Percentiles rank a stretch among this genome's conserved stretches.
phyloP scores from a whole-genome alignment of 2,113 vertebrate species.

The Vulpes lagopus region DNA sequence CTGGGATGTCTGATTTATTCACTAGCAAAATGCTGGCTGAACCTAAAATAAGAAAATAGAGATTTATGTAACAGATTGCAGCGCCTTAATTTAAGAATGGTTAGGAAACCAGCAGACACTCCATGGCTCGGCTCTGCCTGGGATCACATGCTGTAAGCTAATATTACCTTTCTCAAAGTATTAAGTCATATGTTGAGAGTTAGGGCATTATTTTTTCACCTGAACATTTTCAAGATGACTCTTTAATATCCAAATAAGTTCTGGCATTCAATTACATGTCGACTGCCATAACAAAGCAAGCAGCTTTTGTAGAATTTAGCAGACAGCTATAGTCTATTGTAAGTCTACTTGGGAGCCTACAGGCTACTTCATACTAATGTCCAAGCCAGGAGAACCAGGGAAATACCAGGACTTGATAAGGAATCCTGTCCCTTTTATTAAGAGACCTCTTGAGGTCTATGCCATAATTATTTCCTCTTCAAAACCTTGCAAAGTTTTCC shows the following conservation, averaged over 20 bases:
- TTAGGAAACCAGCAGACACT: conserved; percentile 75
- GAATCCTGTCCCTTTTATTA: conserved; percentile 21
- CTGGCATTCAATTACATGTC: conserved; percentile 40
- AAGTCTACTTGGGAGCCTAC: background rate
- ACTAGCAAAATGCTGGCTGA: conserved; percentile 81
- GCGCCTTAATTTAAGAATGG: conserved; percentile 82
- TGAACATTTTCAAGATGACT: conserved; percentile 69
- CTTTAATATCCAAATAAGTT: conserved; percentile 54
- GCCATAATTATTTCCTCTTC: background rate
- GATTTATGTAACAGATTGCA: conserved; percentile 83
- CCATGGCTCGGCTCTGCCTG: conserved; percentile 39
- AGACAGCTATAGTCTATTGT: background rate
- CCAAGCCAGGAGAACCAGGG: background rate
- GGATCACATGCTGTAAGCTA: conserved; percentile 62
- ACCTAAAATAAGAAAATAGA: conserved; percentile 83
- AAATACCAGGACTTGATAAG: background rate
- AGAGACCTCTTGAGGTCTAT: background rate
- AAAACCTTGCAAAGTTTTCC: background rate
- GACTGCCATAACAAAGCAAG: conserved; percentile 30
- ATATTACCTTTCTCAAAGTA: conserved; percentile 66
- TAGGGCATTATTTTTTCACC: conserved; percentile 60
- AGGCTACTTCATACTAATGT: background rate
- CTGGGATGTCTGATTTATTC: conserved; percentile 83
- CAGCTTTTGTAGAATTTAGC: conserved; percentile 22
- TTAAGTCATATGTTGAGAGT: conserved; percentile 62